phyloP scores from a whole-genome alignment of 2,113 vertebrate genomes.

The Antechinus flavipes region DNA sequence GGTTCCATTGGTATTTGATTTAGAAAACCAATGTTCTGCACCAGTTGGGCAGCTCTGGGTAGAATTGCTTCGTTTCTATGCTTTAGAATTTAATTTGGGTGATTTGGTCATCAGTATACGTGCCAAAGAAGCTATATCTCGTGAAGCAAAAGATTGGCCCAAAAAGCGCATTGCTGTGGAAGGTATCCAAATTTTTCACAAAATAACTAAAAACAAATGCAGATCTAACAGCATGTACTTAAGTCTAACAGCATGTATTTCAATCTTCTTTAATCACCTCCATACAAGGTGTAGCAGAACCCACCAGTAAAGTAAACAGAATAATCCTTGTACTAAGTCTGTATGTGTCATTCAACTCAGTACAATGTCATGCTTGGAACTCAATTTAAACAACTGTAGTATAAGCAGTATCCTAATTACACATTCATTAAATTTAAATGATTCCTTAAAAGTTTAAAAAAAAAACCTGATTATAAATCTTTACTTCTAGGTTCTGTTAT shows the following conservation, averaged over 20 bases:
- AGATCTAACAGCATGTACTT: slow-evolving; percentile 57
- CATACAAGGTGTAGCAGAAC: slow-evolving; percentile 52
- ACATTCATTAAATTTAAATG: background rate
- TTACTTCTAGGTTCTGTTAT: background rate
- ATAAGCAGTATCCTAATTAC: background rate
- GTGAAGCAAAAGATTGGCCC: slow-evolving; percentile 96
- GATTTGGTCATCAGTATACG: slow-evolving; percentile 93
- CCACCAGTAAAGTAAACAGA: slow-evolving; percentile 45
- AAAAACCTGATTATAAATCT: background rate
- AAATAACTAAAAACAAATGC: background rate
- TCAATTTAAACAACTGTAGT: background rate
- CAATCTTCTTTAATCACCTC: slow-evolving; percentile 57
- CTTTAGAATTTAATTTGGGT: slow-evolving; percentile 92
- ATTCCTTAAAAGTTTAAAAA: background rate
- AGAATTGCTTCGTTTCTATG: slow-evolving; percentile 95
- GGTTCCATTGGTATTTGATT: slow-evolving; percentile 88
- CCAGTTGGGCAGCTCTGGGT: slow-evolving; percentile 93
- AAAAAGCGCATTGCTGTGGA: slow-evolving; percentile 96
- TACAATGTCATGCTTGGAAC: background rate
- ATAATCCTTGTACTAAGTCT: slow-evolving; percentile 45
- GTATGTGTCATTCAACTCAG: background rate
- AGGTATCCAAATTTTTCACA: slow-evolving; percentile 83
- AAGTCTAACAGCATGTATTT: slow-evolving; percentile 59
- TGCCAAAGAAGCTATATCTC: slow-evolving; percentile 87
- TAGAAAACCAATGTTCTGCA: slow-evolving; percentile 77